Evolutionary conservation across 2,797 vertebrate genomes (phyloP).

Genomic region (Cynodonichthys magdalenae): DNA sequence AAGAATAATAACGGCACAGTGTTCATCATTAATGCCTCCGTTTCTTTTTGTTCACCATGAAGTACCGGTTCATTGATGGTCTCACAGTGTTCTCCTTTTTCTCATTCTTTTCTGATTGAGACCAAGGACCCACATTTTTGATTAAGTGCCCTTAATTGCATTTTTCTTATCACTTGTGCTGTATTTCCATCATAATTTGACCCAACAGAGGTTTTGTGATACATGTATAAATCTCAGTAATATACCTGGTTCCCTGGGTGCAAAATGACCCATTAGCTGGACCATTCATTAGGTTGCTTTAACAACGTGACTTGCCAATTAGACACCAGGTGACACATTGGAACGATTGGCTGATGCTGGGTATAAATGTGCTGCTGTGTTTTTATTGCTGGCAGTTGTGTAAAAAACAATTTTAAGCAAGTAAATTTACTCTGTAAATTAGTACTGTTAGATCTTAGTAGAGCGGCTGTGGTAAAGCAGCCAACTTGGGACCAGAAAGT

Average conservation of each 20-base stretch:
- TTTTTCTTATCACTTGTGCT: conserved; percentile 35
- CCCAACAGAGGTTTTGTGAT: conserved; percentile 35
- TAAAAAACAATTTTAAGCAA: neutral
- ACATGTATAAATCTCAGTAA: conserved; percentile 1
- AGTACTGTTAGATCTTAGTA: too few relatives aligned
- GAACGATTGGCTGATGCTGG: neutral
- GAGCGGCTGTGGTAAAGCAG: too few relatives aligned
- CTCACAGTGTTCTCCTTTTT: conserved; percentile 18
- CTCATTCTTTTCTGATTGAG: conserved; percentile 48
- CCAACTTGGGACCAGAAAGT: too few relatives aligned
- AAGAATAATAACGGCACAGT: conserved; percentile 19
- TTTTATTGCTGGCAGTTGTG: neutral
- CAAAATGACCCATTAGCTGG: conserved; percentile 16
- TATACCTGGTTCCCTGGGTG: conserved; percentile 23
- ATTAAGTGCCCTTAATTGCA: conserved; percentile 55
- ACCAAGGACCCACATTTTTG: conserved; percentile 42
- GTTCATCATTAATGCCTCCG: conserved; percentile 43
- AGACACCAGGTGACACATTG: neutral
- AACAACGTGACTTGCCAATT: neutral
- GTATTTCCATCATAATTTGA: conserved; percentile 50
- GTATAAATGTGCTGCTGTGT: conserved; percentile 1
- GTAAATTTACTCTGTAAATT: neutral
- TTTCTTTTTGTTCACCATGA: conserved; percentile 30
- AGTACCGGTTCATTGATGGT: conserved; percentile 7
- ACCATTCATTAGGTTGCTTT: conserved; percentile 14